Conservation (phyloP, 2,888 invertebrate species). For the Phytoseiulus persimilis region DNA sequence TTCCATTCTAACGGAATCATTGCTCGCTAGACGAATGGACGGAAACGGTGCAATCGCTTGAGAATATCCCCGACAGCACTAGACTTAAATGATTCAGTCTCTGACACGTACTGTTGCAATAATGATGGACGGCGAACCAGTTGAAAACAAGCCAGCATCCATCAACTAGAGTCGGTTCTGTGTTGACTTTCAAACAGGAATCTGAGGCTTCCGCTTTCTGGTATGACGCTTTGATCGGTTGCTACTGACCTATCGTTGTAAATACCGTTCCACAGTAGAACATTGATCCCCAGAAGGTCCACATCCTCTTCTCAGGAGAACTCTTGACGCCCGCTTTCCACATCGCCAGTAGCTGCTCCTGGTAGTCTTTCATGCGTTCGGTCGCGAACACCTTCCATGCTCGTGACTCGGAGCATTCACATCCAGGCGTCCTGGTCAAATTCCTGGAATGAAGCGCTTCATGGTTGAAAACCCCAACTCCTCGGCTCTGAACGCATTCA, state of each 20-base stretch:
- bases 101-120: neutral
- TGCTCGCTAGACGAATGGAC: neutral
- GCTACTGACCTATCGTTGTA: slow-evolving; percentile 70
- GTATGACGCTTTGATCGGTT: neutral
- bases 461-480: neutral
- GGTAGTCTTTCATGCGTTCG: slow-evolving; percentile 26
- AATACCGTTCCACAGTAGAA: slow-evolving; percentile 78
- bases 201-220: neutral
- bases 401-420: neutral
- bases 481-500: no score
- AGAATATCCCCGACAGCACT: neutral
- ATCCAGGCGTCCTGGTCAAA: neutral
- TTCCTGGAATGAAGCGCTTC: neutral
- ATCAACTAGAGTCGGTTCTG: neutral
- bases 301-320: slow-evolving; percentile 54
- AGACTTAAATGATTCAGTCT: neutral
- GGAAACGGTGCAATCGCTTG: neutral
- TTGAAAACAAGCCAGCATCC: neutral
- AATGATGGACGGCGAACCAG: neutral
- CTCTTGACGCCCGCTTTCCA: slow-evolving; percentile 23
- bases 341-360: slow-evolving; percentile 12
- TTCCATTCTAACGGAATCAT: neutral
- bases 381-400: slow-evolving; percentile 27
- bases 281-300: slow-evolving; percentile 75
- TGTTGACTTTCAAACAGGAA: neutral